Percentiles rank a stretch among this genome's conserved stretches.
phyloP scores from a whole-genome alignment of 2,113 vertebrate genomes.

The Vombatus ursinus region DNA sequence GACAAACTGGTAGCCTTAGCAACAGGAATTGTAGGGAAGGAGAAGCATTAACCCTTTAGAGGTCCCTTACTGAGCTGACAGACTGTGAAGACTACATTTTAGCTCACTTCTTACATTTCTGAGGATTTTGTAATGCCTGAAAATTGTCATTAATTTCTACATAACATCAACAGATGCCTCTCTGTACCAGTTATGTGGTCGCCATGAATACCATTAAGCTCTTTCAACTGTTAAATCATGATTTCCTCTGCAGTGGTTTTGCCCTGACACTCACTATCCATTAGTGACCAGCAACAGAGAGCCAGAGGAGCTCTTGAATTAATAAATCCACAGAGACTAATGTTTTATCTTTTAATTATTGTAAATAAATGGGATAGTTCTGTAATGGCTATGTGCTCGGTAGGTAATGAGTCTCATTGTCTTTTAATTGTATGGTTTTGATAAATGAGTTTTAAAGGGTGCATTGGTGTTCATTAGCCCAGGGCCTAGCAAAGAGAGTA shows the following conservation, averaged over 20 bases:
- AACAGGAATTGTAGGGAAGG: neutral
- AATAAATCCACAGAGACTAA: neutral
- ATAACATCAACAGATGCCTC: neutral
- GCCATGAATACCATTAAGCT: neutral
- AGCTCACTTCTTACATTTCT: neutral
- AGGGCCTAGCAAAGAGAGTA: neutral
- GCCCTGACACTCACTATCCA: neutral
- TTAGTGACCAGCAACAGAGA: neutral
- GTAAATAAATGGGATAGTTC: neutral
- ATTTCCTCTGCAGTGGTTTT: neutral
- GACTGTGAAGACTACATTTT: neutral
- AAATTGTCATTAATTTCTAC: neutral
- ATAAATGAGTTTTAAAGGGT: neutral
- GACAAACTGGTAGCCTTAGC: neutral
- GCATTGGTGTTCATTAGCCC: neutral
- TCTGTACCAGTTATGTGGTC: neutral
- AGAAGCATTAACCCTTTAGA: neutral
- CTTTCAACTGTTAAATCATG: neutral
- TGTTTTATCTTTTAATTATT: neutral
- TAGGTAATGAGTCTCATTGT: neutral
- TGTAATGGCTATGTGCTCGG: neutral
- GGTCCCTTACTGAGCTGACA: neutral
- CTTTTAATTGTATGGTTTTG: neutral
- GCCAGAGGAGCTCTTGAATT: neutral
- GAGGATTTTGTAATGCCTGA: neutral